These are phyloP conservation scores for Argyresthia albistria DNA, from an alignment of 2,888 invertebrate species.

Conservation along the genomic window DNA sequence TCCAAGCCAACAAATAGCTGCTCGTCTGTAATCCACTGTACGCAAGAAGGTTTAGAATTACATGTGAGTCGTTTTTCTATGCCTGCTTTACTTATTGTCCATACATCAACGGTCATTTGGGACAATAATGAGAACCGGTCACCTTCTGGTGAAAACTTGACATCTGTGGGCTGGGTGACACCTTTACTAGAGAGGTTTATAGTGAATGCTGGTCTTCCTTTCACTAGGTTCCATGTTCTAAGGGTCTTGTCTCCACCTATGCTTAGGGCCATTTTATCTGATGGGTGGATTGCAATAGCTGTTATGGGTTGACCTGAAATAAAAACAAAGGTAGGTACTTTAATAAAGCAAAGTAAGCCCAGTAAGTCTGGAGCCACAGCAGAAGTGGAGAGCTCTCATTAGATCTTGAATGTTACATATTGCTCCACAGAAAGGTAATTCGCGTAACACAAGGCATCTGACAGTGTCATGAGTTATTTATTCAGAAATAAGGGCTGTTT, in stretches of 20 bases:
- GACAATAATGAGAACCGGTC: constrained; percentile 83
- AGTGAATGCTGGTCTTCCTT: constrained; percentile 91
- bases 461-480: no score
- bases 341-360: background rate
- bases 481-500: no score
- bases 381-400: no score
- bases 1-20: constrained; percentile 80
- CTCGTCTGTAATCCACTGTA: constrained; percentile 78
- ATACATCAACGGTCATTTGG: constrained; percentile 82
- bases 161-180: constrained; percentile 57
- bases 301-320: constrained; percentile 75
- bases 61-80: constrained; percentile 78
- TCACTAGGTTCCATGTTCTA: constrained; percentile 94
- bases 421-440: no score
- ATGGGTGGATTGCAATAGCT: constrained; percentile 87
- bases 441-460: no score
- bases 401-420: no score
- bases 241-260: constrained; percentile 88
- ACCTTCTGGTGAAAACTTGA: constrained; percentile 84
- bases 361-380: no score
- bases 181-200: constrained; percentile 86
- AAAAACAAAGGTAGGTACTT: background rate
- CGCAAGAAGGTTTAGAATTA: constrained; percentile 78
- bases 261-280: constrained; percentile 90
- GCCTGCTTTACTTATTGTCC: constrained; percentile 84